These are phyloP conservation scores for Temnopleurus reevesii DNA, from an alignment of 53 echinoderm and acorn worm genomes.

Conservation along the genomic window DNA sequence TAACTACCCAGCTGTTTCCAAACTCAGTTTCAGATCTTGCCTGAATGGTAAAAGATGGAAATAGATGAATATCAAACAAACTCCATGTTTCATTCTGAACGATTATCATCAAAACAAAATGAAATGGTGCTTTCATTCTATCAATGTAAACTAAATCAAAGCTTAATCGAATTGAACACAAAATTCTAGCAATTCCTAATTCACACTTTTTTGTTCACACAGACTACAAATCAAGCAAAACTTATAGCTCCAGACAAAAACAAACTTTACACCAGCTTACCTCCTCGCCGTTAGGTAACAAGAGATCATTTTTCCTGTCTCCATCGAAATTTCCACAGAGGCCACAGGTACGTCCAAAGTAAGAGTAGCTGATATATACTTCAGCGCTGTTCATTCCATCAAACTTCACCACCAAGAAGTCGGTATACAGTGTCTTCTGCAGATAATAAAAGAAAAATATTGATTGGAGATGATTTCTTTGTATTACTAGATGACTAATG, in stretches of 20 bases:
- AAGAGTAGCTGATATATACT: slow-evolving; percentile 58
- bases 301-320: slow-evolving; percentile 66
- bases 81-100: too few species aligned
- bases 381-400: slow-evolving; percentile 58
- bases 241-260: too few species aligned
- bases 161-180: not conserved
- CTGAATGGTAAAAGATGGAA: slow-evolving; percentile 13
- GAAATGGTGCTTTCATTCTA: not conserved
- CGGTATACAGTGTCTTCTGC: slow-evolving; percentile 56
- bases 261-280: too few species aligned
- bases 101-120: not conserved
- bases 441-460: not conserved
- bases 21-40: slow-evolving; percentile 57
- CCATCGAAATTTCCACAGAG: slow-evolving; percentile 83
- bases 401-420: slow-evolving; percentile 67
- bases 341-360: slow-evolving; percentile 75
- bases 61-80: not conserved
- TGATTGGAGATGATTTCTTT: not conserved
- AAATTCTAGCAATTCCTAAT: too few species aligned
- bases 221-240: too few species aligned
- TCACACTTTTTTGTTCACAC: too few species aligned
- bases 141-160: not conserved
- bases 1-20: slow-evolving; percentile 69
- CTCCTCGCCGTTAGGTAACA: slow-evolving; percentile 53
- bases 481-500: not conserved